These are phyloP conservation scores for Lepidurus packardi DNA, from an alignment of 1,140 invertebrate species.

Conservation along the genomic window DNA sequence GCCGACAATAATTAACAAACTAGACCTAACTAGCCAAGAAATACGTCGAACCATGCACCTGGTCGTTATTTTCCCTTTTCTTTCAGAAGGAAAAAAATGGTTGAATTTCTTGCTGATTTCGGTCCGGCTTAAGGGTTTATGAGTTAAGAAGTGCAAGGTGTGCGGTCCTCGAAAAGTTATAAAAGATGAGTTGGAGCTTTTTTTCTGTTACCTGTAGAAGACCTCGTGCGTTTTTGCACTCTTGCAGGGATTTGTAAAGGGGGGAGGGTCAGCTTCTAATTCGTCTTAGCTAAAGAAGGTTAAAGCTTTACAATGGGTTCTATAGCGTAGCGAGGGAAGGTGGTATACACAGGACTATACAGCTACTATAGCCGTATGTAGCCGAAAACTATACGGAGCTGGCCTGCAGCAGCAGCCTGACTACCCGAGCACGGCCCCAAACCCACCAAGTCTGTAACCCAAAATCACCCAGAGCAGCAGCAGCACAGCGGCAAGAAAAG, in stretches of 20 bases:
- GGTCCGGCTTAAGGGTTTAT: neutral
- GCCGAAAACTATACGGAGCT: neutral
- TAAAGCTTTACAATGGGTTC: neutral
- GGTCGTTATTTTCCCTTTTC: neutral
- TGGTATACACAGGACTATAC: neutral
- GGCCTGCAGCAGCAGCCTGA: conserved; percentile 20
- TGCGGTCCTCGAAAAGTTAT: neutral
- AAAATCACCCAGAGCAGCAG: neutral
- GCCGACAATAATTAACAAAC: neutral
- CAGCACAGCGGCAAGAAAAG: neutral
- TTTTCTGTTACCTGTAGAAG: neutral
- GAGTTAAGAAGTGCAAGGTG: conserved; percentile 3
- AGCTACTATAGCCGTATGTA: neutral
- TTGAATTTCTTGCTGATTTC: neutral
- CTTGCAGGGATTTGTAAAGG: neutral
- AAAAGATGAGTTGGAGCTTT: neutral
- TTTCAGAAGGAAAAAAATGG: neutral
- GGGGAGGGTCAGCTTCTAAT: neutral
- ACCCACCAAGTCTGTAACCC: neutral
- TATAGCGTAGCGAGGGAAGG: neutral
- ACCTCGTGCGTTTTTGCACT: neutral
- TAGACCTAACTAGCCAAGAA: neutral
- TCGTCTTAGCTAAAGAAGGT: neutral
- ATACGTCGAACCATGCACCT: neutral
- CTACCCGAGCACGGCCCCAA: neutral